Conservation (phyloP, 2,888 invertebrate species). For the Noctua janthina region DNA sequence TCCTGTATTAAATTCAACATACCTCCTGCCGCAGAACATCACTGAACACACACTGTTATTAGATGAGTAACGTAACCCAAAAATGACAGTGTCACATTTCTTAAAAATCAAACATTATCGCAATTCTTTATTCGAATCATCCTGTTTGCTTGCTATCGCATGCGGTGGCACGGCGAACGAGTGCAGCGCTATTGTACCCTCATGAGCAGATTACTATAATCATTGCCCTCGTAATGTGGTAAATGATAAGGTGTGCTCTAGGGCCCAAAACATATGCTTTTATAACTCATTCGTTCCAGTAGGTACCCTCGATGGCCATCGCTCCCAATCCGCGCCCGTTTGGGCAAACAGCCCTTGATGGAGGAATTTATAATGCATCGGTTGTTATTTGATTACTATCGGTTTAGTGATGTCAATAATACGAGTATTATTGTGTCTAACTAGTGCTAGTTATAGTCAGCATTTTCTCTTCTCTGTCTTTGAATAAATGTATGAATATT, state of each 20-base stretch:
- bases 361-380: slow-evolving; percentile 29
- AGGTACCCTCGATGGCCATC: slow-evolving; percentile 68
- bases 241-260: slow-evolving; percentile 89
- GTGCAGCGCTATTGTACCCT: slow-evolving; percentile 86
- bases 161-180: slow-evolving; percentile 82
- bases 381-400: slow-evolving; percentile 30
- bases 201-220: slow-evolving; percentile 90
- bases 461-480: background rate
- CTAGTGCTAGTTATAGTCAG: background rate
- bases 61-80: no score
- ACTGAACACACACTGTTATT: no score
- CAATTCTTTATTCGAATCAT: slow-evolving; percentile 64
- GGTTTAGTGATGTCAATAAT: slow-evolving; percentile 21
- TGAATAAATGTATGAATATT: background rate
- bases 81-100: background rate
- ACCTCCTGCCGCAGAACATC: background rate
- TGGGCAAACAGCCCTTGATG: slow-evolving; percentile 75
- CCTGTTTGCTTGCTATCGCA: slow-evolving; percentile 77
- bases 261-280: slow-evolving; percentile 89
- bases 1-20: background rate
- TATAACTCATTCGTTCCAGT: slow-evolving; percentile 87
- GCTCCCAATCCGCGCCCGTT: slow-evolving; percentile 58
- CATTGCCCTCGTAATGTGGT: slow-evolving; percentile 89
- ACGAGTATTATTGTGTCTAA: slow-evolving; percentile 6
- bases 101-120: background rate